phyloP scores from a whole-genome alignment of 2,797 vertebrate species.

The Pangasius krempfi region DNA sequence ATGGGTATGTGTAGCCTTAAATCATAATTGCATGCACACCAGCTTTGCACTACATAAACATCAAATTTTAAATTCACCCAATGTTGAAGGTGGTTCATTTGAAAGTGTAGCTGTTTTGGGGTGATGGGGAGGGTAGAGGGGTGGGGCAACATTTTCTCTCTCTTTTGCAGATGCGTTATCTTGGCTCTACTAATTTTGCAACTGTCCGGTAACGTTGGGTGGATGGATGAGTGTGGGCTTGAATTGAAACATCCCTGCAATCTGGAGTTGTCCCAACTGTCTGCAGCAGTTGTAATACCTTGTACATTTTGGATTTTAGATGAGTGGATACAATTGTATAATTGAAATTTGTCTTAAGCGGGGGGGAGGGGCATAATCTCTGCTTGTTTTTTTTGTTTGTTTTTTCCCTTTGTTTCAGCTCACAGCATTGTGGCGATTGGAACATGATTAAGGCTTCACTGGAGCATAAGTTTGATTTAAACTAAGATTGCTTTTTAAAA shows the following conservation, averaged over 20 bases:
- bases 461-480: conserved; percentile 44
- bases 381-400: conserved; percentile 43
- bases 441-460: conserved; percentile 13
- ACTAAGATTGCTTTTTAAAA: neutral
- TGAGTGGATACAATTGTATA: conserved; percentile 27
- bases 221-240: conserved; percentile 57
- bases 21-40: conserved; percentile 75
- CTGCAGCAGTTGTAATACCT: conserved; percentile 3
- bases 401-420: conserved; percentile 67
- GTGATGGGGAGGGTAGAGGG: conserved; percentile 64
- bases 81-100: conserved; percentile 38
- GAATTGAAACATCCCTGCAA: neutral
- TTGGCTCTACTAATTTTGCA: conserved; percentile 63
- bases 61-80: conserved; percentile 53
- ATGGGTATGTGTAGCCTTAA: conserved; percentile 71
- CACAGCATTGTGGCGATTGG: conserved; percentile 38
- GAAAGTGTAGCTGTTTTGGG: conserved; percentile 30
- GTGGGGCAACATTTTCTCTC: conserved; percentile 70
- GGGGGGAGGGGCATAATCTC: conserved; percentile 61
- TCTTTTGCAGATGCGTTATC: conserved; percentile 75
- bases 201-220: conserved; percentile 63
- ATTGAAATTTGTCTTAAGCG: conserved; percentile 29
- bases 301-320: neutral
- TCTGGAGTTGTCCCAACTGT: conserved; percentile 7
- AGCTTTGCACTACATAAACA: conserved; percentile 71